Base-by-base conservation (phyloP, 64 coral and sea anemone genomes). In the Montipora foliosa region DNA sequence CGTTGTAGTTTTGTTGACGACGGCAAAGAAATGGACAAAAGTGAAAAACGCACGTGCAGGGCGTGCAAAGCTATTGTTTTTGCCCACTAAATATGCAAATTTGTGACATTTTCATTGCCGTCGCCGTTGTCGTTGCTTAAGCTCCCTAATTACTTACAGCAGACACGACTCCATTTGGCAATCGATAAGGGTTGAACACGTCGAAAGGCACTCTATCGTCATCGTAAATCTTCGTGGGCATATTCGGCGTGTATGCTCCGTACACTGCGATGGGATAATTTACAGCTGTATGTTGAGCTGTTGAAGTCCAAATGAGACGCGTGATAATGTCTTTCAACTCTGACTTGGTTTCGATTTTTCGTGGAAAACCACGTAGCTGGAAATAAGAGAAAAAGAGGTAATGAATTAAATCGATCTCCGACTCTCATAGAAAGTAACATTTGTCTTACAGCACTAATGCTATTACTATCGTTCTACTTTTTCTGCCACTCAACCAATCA, bases 181-280 rank as follows among this genome's bases (percentile, higher is more conserved):
- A 80, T 77, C 96, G 89, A 20, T 84, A 69, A 61, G 91, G 19
- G 25, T 84, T 67, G 22, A 97, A 97, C 4, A 49, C n/a, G 22
- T 95, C 83, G 58, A 22, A 79, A 3, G 96, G 62, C 19, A 97
- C 86, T 72, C 93, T 83, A 5, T 44, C 22, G 29, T 97, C 96
- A 57, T 97, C 85, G 67, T 97, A 97, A 83, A 97, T 71, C 84
- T 97, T 97, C 76, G 96, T 89, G 4, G 96, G 96, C 92, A 95
- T 97, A 8, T 89, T 97, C 14, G 96, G 96, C 3, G 96, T 95
- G 78, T 92, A 97, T 29, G 89, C 89, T 25, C 96, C 96, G 75
- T 97, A 97, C 12, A 87, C 90, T 44, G 92, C 59, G 49, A 97
- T 95, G 50, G 96, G 92, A 67, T 97, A 97, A 80, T 97, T 97